phyloP scores from a whole-genome alignment of 1,140 invertebrate genomes.

The Wiebesia pumilae region DNA sequence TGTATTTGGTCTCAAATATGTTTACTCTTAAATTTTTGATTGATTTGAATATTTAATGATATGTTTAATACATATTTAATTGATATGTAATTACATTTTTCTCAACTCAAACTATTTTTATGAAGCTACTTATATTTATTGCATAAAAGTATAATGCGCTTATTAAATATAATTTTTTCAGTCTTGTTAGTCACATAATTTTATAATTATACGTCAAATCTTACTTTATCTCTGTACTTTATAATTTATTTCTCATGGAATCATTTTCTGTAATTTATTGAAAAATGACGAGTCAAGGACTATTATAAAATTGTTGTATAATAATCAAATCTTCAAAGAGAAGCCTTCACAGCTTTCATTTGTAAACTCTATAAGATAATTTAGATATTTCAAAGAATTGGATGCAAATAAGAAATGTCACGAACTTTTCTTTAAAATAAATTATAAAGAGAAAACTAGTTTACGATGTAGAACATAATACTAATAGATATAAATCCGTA shows the following conservation, averaged over 20 bases:
- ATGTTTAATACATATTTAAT: not conserved
- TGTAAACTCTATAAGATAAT: not conserved
- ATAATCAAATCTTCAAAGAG: not conserved
- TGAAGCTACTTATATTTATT: too few species aligned
- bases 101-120: too few species aligned
- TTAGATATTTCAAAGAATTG: not conserved
- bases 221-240: too few species aligned
- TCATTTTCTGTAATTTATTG: not conserved
- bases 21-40: not conserved
- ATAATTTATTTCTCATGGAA: not conserved
- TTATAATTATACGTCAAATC: not conserved
- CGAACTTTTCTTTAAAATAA: not conserved
- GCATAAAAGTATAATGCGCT: not conserved
- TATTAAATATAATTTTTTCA: not conserved
- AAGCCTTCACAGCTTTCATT: not conserved
- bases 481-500: not conserved
- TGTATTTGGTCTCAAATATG: not conserved
- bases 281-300: not conserved
- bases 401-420: not conserved
- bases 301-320: not conserved
- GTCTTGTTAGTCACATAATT: conserved; percentile 4
- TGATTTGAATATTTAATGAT: not conserved
- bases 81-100: not conserved
- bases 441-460: not conserved
- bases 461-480: not conserved